Base-by-base conservation (phyloP, 2,888 invertebrate species). In the Macroteleia sp. region DNA sequence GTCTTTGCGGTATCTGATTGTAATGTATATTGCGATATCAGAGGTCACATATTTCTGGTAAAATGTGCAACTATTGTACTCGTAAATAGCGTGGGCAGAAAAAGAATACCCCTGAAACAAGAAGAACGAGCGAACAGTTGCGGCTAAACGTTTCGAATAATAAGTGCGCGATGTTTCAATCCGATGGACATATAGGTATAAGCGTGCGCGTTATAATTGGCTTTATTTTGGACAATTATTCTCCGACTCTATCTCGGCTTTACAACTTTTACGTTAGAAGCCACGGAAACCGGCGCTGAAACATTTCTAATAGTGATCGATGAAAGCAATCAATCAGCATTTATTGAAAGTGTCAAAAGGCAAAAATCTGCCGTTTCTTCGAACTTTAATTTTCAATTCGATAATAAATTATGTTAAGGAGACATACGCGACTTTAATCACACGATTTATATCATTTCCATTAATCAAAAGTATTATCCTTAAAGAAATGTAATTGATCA, bases 1-100 rank as follows among this genome's bases (percentile, higher is more conserved):
- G 52, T 41, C 64, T 69, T 70, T 50, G 50, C 76, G 16, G 39
- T 77, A 77, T 70, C 76, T 64, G 76, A 77, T 77, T 32, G 56
- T 19, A 57, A 59, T 70, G 42, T 69, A 70, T 62, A 69, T 16
- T 30, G 56, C 67, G 62, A 32, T 69, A 75, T 48, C 62, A n/a
- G n/a, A 67, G 41, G 30, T 22, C 54, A 10, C 69, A 66, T 75
- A 75, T 69, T 75, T 62, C 50, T 54, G 62, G 28, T 57, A 46
- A 46, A 75, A 62, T 69, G 36, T 42, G 34, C 54, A 62, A 67
- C 75, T 67, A 69, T 67, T 69, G 62, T 57, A 14, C 12, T 39
- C 57, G 50, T 76, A 76, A 76, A 76, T 57, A 75, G 12, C 17
- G 36, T 28, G 1, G 2, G 14, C 34, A 6, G 3, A 12, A 34